Percentiles rank a stretch among this genome's conserved stretches.
phyloP scores from a whole-genome alignment of 1,140 invertebrate genomes.

The Plodia interpunctella region DNA sequence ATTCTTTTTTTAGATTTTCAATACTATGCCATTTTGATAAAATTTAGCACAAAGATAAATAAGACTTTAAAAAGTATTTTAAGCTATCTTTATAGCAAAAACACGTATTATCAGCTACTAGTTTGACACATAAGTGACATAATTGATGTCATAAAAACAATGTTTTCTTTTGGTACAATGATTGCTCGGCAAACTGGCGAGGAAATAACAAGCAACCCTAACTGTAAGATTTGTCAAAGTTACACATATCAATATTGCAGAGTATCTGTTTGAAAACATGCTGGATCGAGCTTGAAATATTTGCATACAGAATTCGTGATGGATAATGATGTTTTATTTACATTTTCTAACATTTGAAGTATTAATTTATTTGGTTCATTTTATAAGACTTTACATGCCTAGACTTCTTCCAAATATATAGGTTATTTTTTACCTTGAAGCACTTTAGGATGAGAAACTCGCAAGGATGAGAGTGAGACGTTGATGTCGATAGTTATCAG shows the following conservation, averaged over 20 bases:
- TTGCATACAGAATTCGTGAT: background rate
- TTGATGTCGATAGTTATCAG: no score
- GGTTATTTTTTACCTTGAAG: background rate
- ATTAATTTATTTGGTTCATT: background rate
- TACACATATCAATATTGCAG: conserved; percentile 1
- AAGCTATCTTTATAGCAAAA: no score
- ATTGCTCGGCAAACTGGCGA: background rate
- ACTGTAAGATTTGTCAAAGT: background rate
- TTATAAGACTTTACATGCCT: no score
- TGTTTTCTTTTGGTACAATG: no score
- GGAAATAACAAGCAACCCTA: conserved; percentile 1
- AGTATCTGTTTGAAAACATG: background rate
- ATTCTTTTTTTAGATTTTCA: no score
- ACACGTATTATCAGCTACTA: background rate
- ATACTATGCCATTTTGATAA: no score
- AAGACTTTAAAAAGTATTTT: no score
- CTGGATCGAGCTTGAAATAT: background rate
- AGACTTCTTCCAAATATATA: no score
- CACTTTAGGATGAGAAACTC: no score
- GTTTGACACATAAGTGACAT: background rate
- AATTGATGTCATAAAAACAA: no score
- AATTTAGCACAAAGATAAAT: no score
- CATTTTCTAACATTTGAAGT: background rate
- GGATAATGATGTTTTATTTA: background rate
- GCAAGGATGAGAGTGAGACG: no score